Evolutionary conservation across 2,888 invertebrate species (phyloP).

Genomic region (Protula sp.): DNA sequence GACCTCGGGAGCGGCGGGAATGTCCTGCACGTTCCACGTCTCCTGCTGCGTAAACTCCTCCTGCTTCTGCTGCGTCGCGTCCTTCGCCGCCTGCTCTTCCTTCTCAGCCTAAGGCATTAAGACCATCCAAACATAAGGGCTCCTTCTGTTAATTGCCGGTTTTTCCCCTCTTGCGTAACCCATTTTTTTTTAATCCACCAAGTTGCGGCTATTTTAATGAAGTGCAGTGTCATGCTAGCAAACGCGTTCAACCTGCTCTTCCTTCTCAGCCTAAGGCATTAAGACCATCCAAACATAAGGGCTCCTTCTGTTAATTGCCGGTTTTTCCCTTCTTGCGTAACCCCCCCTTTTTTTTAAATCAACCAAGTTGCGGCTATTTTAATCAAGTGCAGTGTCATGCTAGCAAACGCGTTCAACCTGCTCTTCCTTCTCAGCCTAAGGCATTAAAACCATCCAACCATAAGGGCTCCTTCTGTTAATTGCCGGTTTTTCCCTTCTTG

Average conservation of each 20-base stretch:
- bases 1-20: constrained; percentile 27
- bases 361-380: not conserved
- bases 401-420: too few relatives aligned
- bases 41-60: constrained; percentile 15
- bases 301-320: too few relatives aligned
- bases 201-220: not conserved
- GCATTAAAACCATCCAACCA: not conserved
- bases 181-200: too few relatives aligned
- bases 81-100: constrained; percentile 68
- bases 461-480: too few relatives aligned
- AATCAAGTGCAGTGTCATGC: too few relatives aligned
- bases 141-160: too few relatives aligned
- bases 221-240: too few relatives aligned
- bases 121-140: not conserved
- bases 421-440: constrained; percentile 84
- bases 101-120: constrained; percentile 72
- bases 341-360: too few relatives aligned
- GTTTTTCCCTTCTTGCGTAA: too few relatives aligned
- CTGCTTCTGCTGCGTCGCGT: constrained; percentile 35
- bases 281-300: not conserved
- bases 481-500: too few relatives aligned
- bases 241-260: too few relatives aligned
- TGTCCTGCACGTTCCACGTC: constrained; percentile 29
- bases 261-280: constrained; percentile 77
- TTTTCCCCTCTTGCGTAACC: too few relatives aligned